phyloP scores from a whole-genome alignment of 2,113 vertebrate genomes.

The Vanacampus margaritifer region DNA sequence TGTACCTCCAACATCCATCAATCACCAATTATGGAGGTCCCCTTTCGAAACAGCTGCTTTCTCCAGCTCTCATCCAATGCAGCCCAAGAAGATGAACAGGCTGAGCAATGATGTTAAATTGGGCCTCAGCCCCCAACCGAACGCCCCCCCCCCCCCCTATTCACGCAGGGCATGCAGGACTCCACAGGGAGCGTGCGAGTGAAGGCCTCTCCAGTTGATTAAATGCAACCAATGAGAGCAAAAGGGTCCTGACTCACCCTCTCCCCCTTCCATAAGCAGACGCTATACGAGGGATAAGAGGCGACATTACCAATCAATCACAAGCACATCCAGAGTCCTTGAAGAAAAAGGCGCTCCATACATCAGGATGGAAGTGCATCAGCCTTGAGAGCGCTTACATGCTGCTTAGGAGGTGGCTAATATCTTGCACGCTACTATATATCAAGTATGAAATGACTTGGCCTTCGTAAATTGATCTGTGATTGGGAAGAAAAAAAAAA shows the following conservation, averaged over 20 bases:
- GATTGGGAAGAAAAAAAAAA: too few species aligned
- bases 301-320: constrained; percentile 45
- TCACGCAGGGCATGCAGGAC: constrained; percentile 19
- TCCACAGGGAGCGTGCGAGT: too few species aligned
- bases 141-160: constrained; percentile 37
- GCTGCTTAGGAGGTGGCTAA: constrained; percentile 12
- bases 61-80: constrained; percentile 33
- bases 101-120: constrained; percentile 29
- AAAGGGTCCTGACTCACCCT: constrained; percentile 18
- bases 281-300: constrained; percentile 21
- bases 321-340: constrained; percentile 31
- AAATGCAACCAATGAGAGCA: constrained; percentile 45
- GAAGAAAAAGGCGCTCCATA: constrained; percentile 21
- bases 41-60: constrained; percentile 32
- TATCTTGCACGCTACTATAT: background rate
- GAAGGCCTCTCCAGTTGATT: constrained; percentile 56
- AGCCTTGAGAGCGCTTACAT: constrained; percentile 16
- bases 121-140: background rate
- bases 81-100: constrained; percentile 6
- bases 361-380: constrained; percentile 25
- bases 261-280: constrained; percentile 13
- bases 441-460: constrained; percentile 7
- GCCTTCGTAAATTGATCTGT: background rate
- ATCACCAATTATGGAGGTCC: constrained; percentile 52
- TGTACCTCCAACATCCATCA: constrained; percentile 48